A percentile compares a stretch with the other conserved stretches of the same genome.
These are phyloP conservation scores for Microctonus brassicae DNA, from an alignment of 2,888 invertebrate species.

Conservation along the genomic window DNA sequence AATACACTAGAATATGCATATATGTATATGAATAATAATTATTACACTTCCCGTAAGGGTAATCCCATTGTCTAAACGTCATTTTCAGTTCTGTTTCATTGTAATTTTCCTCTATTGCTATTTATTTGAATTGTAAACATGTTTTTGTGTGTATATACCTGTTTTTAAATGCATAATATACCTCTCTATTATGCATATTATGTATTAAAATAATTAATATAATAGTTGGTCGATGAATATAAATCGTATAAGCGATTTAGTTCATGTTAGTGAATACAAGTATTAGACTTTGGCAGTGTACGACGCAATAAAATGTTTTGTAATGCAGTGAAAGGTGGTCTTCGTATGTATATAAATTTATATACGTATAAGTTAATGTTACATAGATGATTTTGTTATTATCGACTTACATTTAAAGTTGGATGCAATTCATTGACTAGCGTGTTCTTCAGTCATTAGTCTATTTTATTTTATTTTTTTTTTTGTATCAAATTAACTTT, in stretches of 20 bases:
- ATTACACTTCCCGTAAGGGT: constrained; percentile 23
- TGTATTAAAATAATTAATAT: background rate
- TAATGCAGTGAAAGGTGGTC: constrained; percentile 42
- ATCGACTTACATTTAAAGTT: background rate
- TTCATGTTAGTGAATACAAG: constrained; percentile 3
- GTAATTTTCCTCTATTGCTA: background rate
- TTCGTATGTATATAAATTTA: constrained; percentile 17
- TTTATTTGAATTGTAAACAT: constrained; percentile 3
- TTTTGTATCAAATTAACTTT: background rate
- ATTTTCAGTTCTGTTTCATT: constrained; percentile 1
- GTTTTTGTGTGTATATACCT: background rate
- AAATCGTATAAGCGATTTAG: constrained; percentile 17
- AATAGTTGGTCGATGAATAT: constrained; percentile 11
- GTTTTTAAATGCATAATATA: background rate
- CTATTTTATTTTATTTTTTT: background rate
- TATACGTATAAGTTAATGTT: background rate
- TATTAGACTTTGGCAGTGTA: constrained; percentile 11
- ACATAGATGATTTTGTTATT: background rate
- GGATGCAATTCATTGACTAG: background rate
- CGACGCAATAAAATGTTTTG: constrained; percentile 36
- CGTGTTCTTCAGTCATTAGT: background rate
- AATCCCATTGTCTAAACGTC: constrained; percentile 29
- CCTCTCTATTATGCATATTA: background rate
- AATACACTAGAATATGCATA: no score
- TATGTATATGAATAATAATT: background rate